phyloP scores from a whole-genome alignment of 1,140 invertebrate genomes.

The Pristionchus pacificus region DNA sequence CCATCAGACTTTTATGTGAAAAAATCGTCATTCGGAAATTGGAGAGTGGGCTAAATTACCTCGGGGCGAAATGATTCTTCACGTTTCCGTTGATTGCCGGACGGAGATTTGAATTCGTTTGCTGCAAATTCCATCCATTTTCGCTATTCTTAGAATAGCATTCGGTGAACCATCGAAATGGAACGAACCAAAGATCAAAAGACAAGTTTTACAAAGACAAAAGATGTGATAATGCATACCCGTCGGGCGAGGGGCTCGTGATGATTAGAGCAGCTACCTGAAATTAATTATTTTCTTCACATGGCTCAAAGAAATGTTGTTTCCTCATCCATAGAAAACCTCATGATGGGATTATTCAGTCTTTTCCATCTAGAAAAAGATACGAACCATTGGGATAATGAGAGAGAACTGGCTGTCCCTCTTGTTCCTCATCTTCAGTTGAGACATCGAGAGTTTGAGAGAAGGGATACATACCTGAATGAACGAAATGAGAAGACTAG shows the following conservation, averaged over 20 bases:
- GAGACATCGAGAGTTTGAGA: background rate
- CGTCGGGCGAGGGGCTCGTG: background rate
- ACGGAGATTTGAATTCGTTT: background rate
- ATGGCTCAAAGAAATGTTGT: background rate
- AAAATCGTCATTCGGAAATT: too few species aligned
- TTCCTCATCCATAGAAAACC: background rate
- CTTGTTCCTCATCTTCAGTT: background rate
- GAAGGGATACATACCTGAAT: background rate
- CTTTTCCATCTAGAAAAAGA: background rate
- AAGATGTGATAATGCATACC: background rate
- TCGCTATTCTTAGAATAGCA: background rate
- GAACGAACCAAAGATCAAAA: background rate
- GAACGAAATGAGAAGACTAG: too few species aligned
- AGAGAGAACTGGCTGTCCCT: background rate
- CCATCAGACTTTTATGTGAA: background rate
- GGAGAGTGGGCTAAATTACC: too few species aligned
- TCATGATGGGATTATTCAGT: background rate
- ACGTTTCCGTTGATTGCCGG: background rate
- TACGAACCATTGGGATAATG: background rate
- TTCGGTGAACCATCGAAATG: background rate
- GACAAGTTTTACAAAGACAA: background rate
- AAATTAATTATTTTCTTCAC: background rate
- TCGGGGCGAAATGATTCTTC: background rate
- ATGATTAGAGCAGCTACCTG: background rate
- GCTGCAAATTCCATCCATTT: too few species aligned